Evolutionary conservation across 1,140 invertebrate genomes (phyloP), one percentile per base, ranked within the genome.

Genomic region (Drosophila tsacasi): DNA sequence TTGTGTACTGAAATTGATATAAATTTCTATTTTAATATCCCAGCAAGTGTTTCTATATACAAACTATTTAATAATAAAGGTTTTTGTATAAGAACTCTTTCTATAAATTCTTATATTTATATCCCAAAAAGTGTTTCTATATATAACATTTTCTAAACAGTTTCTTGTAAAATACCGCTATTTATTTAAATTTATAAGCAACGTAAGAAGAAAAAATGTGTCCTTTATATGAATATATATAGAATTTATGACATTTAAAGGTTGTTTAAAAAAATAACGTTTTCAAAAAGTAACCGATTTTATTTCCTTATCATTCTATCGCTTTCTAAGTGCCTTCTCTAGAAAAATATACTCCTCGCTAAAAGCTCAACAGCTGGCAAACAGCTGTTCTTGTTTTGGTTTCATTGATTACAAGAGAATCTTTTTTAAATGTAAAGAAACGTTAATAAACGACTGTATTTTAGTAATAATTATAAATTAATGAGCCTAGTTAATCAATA

Each of bases 321-420:
- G 44, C 12, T 19, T 27, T 5, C 13, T 2, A 2, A 44, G 21
- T 46, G 19, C 3, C 32, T 39, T 21, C 68, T 13, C 42, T 55
- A 49, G 12, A 37, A 6, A 35, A n/a, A 2, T 21, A 0, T 2
- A 10, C 23, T 5, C 54, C 21, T 42, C 62, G 17, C 62, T 61
- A 62, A 15, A 44, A 32, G 21, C 15, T 17, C 2, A 37, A 15
- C 37, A 23, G 17, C 35, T 19, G 23, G 1, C 1, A 2, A 42
- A 21, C 85, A 89, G 81, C 81, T 89, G 85, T 74, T 79, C 0
- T 25, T 52, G 27, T 60, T 69, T 63, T 60, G 44, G 15, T 60
- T 66, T 59, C 37, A 39, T 10, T 39, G n/a, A 47, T 46, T 57
- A 42, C 39, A 39, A 23, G 50, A 32, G 23, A 7, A 23, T n/a